phyloP scores from a whole-genome alignment of 1,140 invertebrate species.

The Colletes latitarsis region DNA sequence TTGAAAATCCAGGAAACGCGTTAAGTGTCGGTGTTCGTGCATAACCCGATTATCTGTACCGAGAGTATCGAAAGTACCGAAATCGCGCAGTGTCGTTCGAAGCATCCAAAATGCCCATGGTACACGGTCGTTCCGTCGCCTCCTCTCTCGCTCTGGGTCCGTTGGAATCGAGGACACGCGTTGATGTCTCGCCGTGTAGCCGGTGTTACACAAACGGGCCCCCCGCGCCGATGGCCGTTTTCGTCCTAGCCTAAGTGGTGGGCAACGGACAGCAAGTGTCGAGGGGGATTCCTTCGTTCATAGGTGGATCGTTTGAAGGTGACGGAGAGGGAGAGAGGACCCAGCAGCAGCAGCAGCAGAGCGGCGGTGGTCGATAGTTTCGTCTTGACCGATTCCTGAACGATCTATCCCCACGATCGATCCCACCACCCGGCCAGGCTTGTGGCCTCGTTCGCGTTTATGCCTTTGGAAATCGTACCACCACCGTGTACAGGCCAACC shows the following conservation, averaged over 20 bases:
- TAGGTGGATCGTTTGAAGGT: background rate
- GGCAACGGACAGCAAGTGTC: background rate
- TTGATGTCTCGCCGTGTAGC: background rate
- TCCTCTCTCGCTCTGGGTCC: no score
- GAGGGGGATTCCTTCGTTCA: background rate
- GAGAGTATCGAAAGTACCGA: background rate
- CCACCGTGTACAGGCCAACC: conserved; percentile 29
- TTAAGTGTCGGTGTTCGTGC: no score
- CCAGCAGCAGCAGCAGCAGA: background rate
- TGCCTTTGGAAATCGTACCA: conserved; percentile 40
- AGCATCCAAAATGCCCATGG: no score
- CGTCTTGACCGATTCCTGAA: conserved; percentile 55
- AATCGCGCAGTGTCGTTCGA: no score
- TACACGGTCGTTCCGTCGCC: no score
- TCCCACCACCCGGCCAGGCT: conserved; percentile 38
- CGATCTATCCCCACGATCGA: conserved; percentile 71
- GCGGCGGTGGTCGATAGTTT: conserved; percentile 34
- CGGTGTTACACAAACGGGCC: conserved; percentile 10
- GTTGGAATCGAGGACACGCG: conserved; percentile 8
- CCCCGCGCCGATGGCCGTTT: no score
- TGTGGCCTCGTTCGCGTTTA: conserved; percentile 74
- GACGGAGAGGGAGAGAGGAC: background rate
- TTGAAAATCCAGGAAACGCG: no score
- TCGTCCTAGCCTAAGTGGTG: background rate
- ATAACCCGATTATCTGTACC: background rate